Evolutionary conservation across 2,797 vertebrate genomes (phyloP).

Genomic region (Zalophus californianus): DNA sequence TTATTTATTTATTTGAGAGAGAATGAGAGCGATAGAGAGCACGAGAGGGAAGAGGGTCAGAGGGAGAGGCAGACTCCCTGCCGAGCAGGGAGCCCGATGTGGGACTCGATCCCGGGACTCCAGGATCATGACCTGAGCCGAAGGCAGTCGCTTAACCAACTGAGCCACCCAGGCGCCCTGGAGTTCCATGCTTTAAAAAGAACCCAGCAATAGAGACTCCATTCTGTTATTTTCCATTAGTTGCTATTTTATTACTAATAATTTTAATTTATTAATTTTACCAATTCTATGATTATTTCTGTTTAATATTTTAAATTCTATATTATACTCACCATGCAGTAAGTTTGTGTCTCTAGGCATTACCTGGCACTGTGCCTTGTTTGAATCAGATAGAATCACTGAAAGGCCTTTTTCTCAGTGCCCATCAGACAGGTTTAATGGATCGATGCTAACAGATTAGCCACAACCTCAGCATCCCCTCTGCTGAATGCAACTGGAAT

Average conservation of each 20-base stretch:
- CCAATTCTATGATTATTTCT: background rate
- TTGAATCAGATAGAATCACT: background rate
- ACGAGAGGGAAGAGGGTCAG: no score
- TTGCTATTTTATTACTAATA: conserved; percentile 32
- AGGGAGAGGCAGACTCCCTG: no score
- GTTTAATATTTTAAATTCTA: background rate
- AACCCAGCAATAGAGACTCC: background rate
- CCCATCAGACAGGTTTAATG: background rate
- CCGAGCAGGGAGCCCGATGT: no score
- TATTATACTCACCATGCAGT: background rate
- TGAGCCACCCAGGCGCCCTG: no score
- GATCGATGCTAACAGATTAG: background rate
- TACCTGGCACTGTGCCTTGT: background rate
- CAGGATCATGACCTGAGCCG: no score
- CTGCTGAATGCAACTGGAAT: background rate
- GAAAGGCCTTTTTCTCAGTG: background rate
- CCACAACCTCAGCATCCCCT: background rate
- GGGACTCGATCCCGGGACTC: no score
- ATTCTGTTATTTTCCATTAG: background rate
- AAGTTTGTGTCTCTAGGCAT: background rate
- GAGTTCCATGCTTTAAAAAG: background rate
- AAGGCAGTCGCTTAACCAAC: no score
- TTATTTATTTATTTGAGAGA: no score
- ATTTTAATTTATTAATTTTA: background rate
- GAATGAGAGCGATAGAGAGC: no score